Evolutionary conservation across 2,113 vertebrate genomes (phyloP).

Genomic region (Saccopteryx leptura): DNA sequence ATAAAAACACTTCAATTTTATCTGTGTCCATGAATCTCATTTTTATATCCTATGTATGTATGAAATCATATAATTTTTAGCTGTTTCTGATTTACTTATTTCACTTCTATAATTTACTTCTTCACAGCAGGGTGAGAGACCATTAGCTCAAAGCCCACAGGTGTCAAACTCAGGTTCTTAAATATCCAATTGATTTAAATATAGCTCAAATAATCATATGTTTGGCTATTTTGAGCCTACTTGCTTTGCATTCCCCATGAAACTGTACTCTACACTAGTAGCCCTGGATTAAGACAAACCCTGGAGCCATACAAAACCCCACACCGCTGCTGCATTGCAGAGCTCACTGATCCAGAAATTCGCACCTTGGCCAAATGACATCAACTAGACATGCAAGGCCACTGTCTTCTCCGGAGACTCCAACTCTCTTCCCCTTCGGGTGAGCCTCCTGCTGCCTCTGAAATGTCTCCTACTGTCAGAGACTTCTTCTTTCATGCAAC

Average conservation of each 20-base stretch:
- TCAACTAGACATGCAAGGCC: fast-evolving
- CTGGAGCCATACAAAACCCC: neutral
- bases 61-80: too few species aligned
- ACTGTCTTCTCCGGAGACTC: neutral
- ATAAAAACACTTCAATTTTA: too few species aligned
- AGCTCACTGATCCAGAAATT: neutral
- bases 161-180: neutral
- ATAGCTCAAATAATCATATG: neutral
- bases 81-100: too few species aligned
- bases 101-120: neutral
- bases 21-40: too few species aligned
- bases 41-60: too few species aligned
- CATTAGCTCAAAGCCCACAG: neutral
- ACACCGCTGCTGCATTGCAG: neutral
- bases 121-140: neutral
- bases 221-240: neutral
- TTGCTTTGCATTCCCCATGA: neutral
- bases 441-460: neutral
- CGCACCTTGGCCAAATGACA: neutral
- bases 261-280: neutral
- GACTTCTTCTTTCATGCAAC: neutral
- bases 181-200: neutral
- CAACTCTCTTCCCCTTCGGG: neutral
- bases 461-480: neutral
- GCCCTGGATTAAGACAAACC: neutral